Evolutionary conservation across 2,888 invertebrate genomes (phyloP), one percentile per base, ranked within the genome.

Genomic region (Aporophyla lueneburgensis): DNA sequence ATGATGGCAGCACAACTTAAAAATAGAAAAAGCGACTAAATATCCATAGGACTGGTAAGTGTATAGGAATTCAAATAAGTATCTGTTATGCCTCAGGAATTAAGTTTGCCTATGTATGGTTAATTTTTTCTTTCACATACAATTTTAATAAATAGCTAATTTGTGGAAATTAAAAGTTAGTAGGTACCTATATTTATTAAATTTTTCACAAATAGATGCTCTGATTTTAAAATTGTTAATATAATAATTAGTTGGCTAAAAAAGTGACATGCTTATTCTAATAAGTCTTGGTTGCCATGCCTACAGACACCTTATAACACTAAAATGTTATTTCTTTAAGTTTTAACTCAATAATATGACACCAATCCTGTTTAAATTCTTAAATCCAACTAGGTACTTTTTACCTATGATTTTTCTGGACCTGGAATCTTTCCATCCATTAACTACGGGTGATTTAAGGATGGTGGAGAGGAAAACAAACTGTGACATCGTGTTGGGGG

Each of bases 231-330:
- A 24, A 65, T 61, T 46, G 43, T 76, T 74, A 14, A 21, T 16
- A 54, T 46, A 76, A 62, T 76, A 65, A 33, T 66, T 14, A 16
- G 5, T 69, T 21, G 24, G 5, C 21, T 27, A 14, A 21, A 33
- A 46, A 53, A 16, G 40, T 62, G 56, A 49, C 19, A 76, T 40
- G 51, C n/a, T 16, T 77, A 65, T 0, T 33, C 5, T 77, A 65
- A 76, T 53, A 33, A 62, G 12, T 76, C 24, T 78, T 74, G 68
- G 69, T 78, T 66, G 74, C 77, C 74, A 77, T 74, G 67, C 74
- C 77, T 54, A 66, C 74, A 24, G 53, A 46, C 46, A 75, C 14
- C 74, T 14, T 54, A 66, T 53, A 78, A 65, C n/a, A 65, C 12
- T 24, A 46, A 40, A 59, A 51, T 59, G 1, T 75, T 5, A 51